These are phyloP conservation scores for Halichondria panicea DNA, from an alignment of 37 sponge, comb jelly and placozoan genomes.

Conservation along the genomic window DNA sequence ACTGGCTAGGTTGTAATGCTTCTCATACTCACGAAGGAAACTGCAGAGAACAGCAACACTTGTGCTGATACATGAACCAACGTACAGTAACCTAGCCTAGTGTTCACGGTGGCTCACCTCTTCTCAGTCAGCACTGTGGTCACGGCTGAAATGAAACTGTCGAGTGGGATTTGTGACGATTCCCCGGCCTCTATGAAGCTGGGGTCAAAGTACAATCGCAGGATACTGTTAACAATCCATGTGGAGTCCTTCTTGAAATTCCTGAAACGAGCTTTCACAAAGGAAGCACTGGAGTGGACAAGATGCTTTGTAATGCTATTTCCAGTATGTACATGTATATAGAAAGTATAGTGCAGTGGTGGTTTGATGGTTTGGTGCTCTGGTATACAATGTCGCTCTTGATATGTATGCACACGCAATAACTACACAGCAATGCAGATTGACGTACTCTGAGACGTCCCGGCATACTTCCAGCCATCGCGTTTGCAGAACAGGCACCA, in stretches of 20 bases:
- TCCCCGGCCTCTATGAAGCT: too few relatives aligned
- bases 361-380: too few relatives aligned
- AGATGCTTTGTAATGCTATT: too few relatives aligned
- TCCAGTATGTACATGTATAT: too few relatives aligned
- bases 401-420: too few relatives aligned
- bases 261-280: conserved; percentile 31
- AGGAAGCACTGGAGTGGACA: too few relatives aligned
- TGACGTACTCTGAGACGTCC: too few relatives aligned
- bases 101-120: neutral
- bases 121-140: conserved; percentile 14
- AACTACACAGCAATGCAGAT: too few relatives aligned
- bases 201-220: conserved; percentile 8
- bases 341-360: too few relatives aligned
- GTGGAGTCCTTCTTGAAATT: conserved; percentile 27
- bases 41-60: conserved; percentile 11
- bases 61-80: too few relatives aligned
- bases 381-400: too few relatives aligned
- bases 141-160: conserved; percentile 17
- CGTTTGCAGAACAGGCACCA: conserved; percentile 35
- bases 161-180: neutral
- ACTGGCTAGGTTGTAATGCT: conserved; percentile 44
- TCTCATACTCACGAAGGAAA: conserved; percentile 55
- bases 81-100: too few relatives aligned
- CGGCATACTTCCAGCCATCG: conserved; percentile 40
- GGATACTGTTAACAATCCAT: conserved; percentile 33